These are phyloP conservation scores for Shinisaurus crocodilurus DNA, from an alignment of 2,113 vertebrate genomes.

Conservation along the genomic window DNA sequence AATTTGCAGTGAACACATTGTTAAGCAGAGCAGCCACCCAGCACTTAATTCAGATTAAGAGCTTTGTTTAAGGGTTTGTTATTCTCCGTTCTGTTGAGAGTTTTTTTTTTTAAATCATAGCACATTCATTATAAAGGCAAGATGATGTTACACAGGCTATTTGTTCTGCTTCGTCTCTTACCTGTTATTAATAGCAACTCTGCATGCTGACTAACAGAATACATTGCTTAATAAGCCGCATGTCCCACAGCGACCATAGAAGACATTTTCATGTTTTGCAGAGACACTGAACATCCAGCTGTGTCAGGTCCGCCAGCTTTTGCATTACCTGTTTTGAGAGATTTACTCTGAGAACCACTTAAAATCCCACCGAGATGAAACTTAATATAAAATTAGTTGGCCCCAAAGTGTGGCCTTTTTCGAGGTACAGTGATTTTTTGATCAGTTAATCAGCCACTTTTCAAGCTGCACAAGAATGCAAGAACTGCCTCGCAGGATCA, in stretches of 20 bases:
- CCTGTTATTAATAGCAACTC: slow-evolving; percentile 43
- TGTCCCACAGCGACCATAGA: slow-evolving; percentile 32
- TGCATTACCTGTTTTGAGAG: slow-evolving; percentile 22
- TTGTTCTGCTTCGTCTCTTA: slow-evolving; percentile 53
- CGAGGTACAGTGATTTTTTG: slow-evolving; percentile 42
- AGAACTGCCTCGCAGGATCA: neutral
- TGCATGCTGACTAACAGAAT: slow-evolving; percentile 19
- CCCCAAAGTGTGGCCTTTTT: neutral
- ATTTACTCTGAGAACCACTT: slow-evolving; percentile 38
- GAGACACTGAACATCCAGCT: slow-evolving; percentile 28
- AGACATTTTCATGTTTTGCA: neutral
- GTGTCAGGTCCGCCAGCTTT: slow-evolving; percentile 18
- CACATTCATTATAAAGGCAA: slow-evolving; percentile 54
- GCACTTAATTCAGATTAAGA: slow-evolving; percentile 52
- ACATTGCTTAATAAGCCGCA: slow-evolving; percentile 6
- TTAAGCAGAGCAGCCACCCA: slow-evolving; percentile 47
- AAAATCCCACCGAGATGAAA: slow-evolving; percentile 41
- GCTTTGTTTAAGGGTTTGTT: slow-evolving; percentile 53
- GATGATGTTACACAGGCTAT: slow-evolving; percentile 40
- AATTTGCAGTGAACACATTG: slow-evolving; percentile 60
- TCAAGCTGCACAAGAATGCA: neutral
- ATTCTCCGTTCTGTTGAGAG: slow-evolving; percentile 39
- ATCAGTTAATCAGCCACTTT: slow-evolving; percentile 27
- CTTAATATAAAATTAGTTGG: slow-evolving; percentile 37
- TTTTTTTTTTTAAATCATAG: slow-evolving; percentile 36